These are phyloP conservation scores for Alca torda DNA, from an alignment of 2,797 vertebrate species.

Conservation along the genomic window DNA sequence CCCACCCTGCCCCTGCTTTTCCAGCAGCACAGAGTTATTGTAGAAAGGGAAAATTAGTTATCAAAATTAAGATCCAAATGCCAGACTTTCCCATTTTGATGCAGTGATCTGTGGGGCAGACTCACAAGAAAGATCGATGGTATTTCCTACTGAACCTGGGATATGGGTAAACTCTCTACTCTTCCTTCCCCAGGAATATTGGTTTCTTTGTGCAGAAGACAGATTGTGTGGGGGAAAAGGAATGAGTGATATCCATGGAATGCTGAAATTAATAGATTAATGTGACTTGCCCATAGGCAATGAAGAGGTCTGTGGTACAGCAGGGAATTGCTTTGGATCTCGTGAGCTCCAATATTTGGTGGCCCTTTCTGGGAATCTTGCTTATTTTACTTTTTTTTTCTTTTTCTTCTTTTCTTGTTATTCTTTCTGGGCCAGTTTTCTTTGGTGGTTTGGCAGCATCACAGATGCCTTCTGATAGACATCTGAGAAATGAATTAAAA, in stretches of 20 bases:
- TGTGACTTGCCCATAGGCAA: neutral
- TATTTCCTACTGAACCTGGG: neutral
- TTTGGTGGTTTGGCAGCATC: neutral
- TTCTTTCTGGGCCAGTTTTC: neutral
- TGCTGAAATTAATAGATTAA: fast-evolving
- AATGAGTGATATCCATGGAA: neutral
- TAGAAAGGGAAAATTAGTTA: neutral
- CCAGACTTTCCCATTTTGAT: neutral
- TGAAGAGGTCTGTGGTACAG: neutral
- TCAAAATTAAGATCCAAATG: neutral
- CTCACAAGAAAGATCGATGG: neutral
- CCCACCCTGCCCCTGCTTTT: neutral
- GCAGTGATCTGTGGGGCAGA: neutral
- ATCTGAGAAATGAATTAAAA: neutral
- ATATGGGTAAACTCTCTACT: neutral
- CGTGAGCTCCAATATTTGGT: neutral
- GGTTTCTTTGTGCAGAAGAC: neutral
- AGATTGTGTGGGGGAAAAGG: neutral
- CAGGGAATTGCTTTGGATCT: neutral
- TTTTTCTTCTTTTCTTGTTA: neutral
- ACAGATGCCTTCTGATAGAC: neutral
- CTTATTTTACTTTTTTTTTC: neutral
- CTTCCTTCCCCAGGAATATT: neutral
- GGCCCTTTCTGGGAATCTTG: neutral
- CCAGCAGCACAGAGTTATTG: neutral